Conservation (phyloP, 1,140 invertebrate species). For the Helicorthomorpha holstii region DNA sequence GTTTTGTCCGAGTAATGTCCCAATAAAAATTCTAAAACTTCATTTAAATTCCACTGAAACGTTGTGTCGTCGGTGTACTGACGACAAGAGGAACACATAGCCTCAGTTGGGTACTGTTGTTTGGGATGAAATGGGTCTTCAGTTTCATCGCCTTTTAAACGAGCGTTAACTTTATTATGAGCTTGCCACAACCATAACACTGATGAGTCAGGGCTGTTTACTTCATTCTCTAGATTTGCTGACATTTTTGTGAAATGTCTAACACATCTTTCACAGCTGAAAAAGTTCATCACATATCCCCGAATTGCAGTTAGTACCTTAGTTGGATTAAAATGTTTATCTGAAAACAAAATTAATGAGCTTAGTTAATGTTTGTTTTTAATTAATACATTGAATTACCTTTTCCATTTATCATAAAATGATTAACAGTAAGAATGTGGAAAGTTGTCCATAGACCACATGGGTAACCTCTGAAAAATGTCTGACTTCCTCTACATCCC, state of each 20-base stretch:
- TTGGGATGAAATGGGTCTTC: conserved; percentile 86
- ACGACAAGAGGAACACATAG: conserved; percentile 51
- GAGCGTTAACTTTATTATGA: conserved; percentile 83
- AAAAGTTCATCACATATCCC: conserved; percentile 80
- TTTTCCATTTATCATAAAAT: background rate
- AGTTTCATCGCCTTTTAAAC: conserved; percentile 62
- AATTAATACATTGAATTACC: background rate
- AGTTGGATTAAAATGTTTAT: conserved; percentile 24
- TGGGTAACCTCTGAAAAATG: conserved; percentile 66
- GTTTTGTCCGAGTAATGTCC: conserved; percentile 42
- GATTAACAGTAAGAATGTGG: conserved; percentile 54
- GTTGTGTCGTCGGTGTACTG: conserved; percentile 19
- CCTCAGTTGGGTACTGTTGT: conserved; percentile 62
- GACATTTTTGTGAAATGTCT: conserved; percentile 68
- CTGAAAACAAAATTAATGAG: conserved; percentile 12
- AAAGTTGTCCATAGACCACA: conserved; percentile 92
- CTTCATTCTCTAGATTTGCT: conserved; percentile 42
- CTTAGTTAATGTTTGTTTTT: background rate
- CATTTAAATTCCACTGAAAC: conserved; percentile 44
- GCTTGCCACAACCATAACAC: conserved; percentile 88
- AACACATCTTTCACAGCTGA: conserved; percentile 80
- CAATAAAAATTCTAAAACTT: conserved; percentile 56
- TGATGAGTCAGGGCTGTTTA: conserved; percentile 48
- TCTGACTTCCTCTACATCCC: conserved; percentile 59
- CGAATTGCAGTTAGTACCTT: conserved; percentile 63